A percentile compares a stretch with the other conserved stretches of the same genome.
Conservation (phyloP, 2,113 vertebrate genomes). For the Psilopogon haemacephalus region DNA sequence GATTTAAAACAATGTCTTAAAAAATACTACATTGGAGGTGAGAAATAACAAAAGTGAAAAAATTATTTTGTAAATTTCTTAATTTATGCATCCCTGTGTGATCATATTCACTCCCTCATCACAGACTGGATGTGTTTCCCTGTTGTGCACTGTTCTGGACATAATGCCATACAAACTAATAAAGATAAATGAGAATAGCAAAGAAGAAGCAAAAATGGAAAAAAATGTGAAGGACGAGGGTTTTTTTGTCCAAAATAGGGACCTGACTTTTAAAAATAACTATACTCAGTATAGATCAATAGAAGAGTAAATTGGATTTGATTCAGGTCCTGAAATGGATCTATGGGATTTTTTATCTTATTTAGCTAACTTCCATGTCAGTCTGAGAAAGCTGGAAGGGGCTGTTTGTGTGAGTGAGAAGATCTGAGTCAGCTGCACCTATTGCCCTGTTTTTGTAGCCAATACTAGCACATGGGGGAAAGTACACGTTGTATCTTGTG, state of each 20-base stretch:
- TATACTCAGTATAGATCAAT: background rate
- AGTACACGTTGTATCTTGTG: fast-evolving
- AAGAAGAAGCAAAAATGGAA: background rate
- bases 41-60: background rate
- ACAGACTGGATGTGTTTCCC: background rate
- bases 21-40: background rate
- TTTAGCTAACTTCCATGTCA: background rate
- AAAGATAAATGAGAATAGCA: conserved; percentile 28
- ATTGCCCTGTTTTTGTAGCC: background rate
- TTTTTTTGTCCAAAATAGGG: background rate
- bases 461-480: fast-evolving
- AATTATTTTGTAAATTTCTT: background rate
- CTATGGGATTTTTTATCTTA: background rate
- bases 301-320: conserved; percentile 21
- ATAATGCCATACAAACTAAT: background rate
- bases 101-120: background rate
- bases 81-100: fast-evolving
- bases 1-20: background rate
- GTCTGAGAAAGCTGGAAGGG: background rate
- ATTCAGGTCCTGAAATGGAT: background rate
- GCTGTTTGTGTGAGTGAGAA: background rate
- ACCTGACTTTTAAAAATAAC: conserved; percentile 7
- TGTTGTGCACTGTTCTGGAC: background rate
- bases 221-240: conserved; percentile 39
- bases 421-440: background rate